Percentiles rank a stretch among this genome's conserved stretches.
Evolutionary conservation across 2,113 vertebrate species (phyloP).

Genomic region (Apodemus sylvaticus): DNA sequence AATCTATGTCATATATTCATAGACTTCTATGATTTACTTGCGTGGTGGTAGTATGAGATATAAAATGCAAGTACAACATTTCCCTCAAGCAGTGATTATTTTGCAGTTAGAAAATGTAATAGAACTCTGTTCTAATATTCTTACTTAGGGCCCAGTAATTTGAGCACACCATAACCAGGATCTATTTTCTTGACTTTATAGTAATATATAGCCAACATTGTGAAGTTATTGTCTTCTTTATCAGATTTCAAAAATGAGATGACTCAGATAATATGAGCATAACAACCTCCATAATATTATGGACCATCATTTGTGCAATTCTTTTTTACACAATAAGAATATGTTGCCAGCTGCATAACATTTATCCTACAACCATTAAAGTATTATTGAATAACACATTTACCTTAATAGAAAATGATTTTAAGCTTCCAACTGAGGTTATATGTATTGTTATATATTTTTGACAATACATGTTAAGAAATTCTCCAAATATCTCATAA

Average conservation of each 20-base stretch:
- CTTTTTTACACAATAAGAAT: slow-evolving; percentile 31
- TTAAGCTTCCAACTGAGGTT: background rate
- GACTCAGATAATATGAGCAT: slow-evolving; percentile 46
- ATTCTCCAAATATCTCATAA: background rate
- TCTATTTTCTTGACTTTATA: slow-evolving; percentile 71
- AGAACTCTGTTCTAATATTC: slow-evolving; percentile 52
- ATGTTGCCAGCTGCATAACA: slow-evolving; percentile 29
- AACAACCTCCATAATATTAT: slow-evolving; percentile 43
- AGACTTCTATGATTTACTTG: slow-evolving; percentile 2
- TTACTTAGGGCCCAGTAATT: slow-evolving; percentile 60
- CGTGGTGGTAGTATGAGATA: background rate
- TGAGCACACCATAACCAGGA: slow-evolving; percentile 43
- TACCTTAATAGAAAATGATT: slow-evolving; percentile 59
- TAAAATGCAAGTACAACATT: background rate
- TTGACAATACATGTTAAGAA: background rate
- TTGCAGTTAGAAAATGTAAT: slow-evolving; percentile 55
- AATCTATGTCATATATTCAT: background rate
- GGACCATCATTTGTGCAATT: slow-evolving; percentile 6
- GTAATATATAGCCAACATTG: slow-evolving; percentile 54
- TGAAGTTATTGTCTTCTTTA: slow-evolving; percentile 65
- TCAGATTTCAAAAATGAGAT: slow-evolving; percentile 70
- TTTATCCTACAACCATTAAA: slow-evolving; percentile 65
- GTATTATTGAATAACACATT: slow-evolving; percentile 51
- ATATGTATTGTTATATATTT: slow-evolving; percentile 3
- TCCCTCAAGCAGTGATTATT: slow-evolving; percentile 47